phyloP scores from a whole-genome alignment of 2,888 invertebrate genomes.

The Apeira syringaria region DNA sequence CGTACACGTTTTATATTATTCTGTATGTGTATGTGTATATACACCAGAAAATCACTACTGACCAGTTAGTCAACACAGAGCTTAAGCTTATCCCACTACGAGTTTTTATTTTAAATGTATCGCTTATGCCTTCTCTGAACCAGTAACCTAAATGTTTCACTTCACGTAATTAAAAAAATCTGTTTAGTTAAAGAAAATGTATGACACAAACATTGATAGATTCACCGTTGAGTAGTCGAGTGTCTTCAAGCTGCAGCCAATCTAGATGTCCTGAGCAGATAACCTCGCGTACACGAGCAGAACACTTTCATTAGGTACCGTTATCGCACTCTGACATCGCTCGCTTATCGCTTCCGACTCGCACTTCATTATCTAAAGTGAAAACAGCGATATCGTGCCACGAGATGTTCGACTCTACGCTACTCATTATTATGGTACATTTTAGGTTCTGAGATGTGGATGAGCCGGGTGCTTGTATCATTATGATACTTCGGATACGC shows the following conservation, averaged over 20 bases:
- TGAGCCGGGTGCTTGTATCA: constrained; percentile 16
- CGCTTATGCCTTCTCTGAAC: no score
- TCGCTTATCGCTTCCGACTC: constrained; percentile 21
- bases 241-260: constrained; percentile 13
- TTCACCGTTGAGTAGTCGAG: no score
- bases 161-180: no score
- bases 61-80: no score
- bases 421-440: not conserved
- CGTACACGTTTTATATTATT: no score
- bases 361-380: constrained; percentile 24
- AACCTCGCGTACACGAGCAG: constrained; percentile 13
- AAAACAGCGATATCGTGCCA: constrained; percentile 13
- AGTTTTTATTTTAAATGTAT: no score
- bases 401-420: constrained; percentile 11
- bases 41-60: no score
- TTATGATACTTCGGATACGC: constrained; percentile 35
- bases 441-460: not conserved
- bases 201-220: no score
- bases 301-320: constrained; percentile 18
- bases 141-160: no score
- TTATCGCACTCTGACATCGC: constrained; percentile 10
- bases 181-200: no score
- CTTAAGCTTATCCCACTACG: no score
- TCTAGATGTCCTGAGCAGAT: constrained; percentile 14
- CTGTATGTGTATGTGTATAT: no score